Evolutionary conservation across 2,113 vertebrate genomes (phyloP).

Genomic region (Hydrolagus affinis): DNA sequence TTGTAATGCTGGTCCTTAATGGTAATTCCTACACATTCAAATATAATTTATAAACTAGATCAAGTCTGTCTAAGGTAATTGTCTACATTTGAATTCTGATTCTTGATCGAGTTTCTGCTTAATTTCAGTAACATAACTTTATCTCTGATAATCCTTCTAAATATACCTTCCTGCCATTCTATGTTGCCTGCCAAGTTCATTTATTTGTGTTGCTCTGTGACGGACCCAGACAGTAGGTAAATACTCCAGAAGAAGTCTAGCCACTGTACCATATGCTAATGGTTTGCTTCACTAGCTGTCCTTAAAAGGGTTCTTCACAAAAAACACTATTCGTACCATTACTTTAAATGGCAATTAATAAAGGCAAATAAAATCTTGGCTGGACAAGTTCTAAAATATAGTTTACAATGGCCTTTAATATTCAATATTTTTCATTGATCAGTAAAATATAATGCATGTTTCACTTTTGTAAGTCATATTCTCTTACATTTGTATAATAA

Average conservation of each 20-base stretch:
- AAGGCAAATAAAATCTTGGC: neutral
- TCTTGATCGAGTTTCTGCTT: conserved; percentile 3
- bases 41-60: neutral
- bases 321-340: neutral
- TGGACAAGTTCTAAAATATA: neutral
- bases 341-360: neutral
- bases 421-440: neutral
- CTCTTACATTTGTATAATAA: neutral
- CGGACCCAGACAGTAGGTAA: neutral
- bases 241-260: neutral
- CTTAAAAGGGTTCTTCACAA: neutral
- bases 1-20: no score
- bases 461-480: conserved; percentile 5
- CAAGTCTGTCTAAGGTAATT: neutral
- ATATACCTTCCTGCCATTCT: neutral
- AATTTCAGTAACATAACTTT: neutral
- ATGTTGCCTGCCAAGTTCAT: neutral
- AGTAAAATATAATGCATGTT: neutral
- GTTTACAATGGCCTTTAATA: neutral
- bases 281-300: neutral
- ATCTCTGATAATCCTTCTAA: neutral
- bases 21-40: neutral
- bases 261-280: neutral
- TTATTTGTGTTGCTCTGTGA: neutral
- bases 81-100: neutral